A percentile compares a stretch with the other conserved stretches of the same genome.
These are phyloP conservation scores for Odontocolon sp. DNA, from an alignment of 2,888 invertebrate species.

Conservation along the genomic window DNA sequence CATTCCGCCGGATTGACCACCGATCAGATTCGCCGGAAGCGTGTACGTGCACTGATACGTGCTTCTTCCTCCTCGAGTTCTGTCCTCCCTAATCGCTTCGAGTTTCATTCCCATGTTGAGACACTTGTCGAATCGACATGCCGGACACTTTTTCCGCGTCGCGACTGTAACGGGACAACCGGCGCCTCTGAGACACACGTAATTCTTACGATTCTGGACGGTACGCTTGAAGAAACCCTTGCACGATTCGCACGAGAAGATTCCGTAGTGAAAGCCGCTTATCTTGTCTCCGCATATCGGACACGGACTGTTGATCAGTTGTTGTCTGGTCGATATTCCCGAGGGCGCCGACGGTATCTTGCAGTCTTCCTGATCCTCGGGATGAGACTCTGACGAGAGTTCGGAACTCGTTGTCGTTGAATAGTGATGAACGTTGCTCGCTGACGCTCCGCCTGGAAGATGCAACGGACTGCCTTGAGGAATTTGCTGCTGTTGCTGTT, in stretches of 20 bases:
- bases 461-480: constrained; percentile 81
- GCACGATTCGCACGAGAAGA: constrained; percentile 98
- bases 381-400: constrained; percentile 71
- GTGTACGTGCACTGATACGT: constrained; percentile 98
- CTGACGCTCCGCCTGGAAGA: constrained; percentile 78
- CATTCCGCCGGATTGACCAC: constrained; percentile 82
- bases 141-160: constrained; percentile 97
- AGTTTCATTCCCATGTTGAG: constrained; percentile 97
- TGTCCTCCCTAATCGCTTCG: constrained; percentile 97
- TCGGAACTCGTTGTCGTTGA: constrained; percentile 73
- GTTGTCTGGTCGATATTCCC: constrained; percentile 91
- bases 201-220: constrained; percentile 98
- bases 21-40: constrained; percentile 85
- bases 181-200: constrained; percentile 95
- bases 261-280: constrained; percentile 98
- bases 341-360: constrained; percentile 83
- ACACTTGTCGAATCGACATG: constrained; percentile 98
- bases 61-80: constrained; percentile 96
- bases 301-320: constrained; percentile 95
- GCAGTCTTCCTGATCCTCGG: constrained; percentile 70
- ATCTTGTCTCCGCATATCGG: constrained; percentile 98
- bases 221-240: constrained; percentile 99
- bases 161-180: constrained; percentile 96
- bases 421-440: constrained; percentile 69
- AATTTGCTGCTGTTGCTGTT: constrained; percentile 76